Percentiles rank a stretch among this genome's conserved stretches.
Conservation (phyloP, 2,888 invertebrate species). For the Aphodius sticticus region DNA sequence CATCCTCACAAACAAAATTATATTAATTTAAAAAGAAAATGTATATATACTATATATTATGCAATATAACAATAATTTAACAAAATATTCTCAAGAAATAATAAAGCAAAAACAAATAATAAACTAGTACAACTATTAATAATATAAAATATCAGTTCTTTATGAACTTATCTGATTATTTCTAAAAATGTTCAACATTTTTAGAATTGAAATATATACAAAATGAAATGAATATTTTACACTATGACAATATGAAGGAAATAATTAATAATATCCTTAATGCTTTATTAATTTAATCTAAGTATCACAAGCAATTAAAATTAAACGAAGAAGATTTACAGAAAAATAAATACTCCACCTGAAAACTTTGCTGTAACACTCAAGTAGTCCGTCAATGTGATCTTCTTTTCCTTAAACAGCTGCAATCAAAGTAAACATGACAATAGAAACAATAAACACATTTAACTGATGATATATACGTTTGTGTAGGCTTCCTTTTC, state of each 20-base stretch:
- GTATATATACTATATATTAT: too few relatives aligned
- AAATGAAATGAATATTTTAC: too few relatives aligned
- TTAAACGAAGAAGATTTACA: conserved; percentile 24
- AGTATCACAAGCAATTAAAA: conserved; percentile 30
- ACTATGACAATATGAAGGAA: conserved; percentile 23
- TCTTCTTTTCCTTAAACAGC: conserved; percentile 58
- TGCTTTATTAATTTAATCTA: neutral
- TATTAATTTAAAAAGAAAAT: too few relatives aligned
- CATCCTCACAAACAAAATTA: neutral
- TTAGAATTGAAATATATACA: too few relatives aligned
- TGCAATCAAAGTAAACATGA: conserved; percentile 48
- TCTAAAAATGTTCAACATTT: too few relatives aligned
- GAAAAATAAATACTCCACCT: conserved; percentile 48
- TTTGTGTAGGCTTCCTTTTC: conserved; percentile 42
- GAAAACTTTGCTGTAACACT: conserved; percentile 54
- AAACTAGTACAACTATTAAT: too few relatives aligned
- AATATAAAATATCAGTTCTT: too few relatives aligned
- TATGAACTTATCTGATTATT: too few relatives aligned
- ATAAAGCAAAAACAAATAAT: too few relatives aligned
- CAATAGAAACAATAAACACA: conserved; percentile 27
- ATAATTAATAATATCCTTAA: conserved; percentile 26
- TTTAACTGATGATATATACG: conserved; percentile 40
- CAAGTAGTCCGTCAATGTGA: conserved; percentile 57
- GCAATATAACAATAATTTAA: too few relatives aligned
- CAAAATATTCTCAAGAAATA: too few relatives aligned